Base-by-base conservation (phyloP, 2,113 vertebrate genomes). In the Abramis brama region DNA sequence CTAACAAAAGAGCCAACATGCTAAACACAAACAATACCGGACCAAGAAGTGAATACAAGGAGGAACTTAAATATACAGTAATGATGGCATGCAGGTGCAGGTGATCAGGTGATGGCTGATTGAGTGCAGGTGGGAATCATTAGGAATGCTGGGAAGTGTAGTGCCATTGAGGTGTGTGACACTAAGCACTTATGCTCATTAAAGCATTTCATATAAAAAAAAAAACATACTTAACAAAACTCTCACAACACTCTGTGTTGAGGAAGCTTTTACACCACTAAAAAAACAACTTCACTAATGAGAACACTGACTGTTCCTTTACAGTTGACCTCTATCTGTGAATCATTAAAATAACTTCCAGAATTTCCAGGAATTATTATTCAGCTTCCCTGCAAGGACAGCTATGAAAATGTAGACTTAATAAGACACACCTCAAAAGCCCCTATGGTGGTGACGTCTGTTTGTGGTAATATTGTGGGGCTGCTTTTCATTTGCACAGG, bases 271-370 rank as follows among this genome's bases (percentile, higher is more conserved):
- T 50, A 76, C 1, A 6, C 74, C 17, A 55, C 27, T n/a, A 21
- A 83, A 70, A 23, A 21, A 83, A 57, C 30, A 70, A 17, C 66
- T 5, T 3, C 66, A 52, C 19, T 57, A 39, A 71, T 71, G 12
- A 39, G 47, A 25, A 57, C 45, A 70, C 45, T 10, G 47, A n/a
- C 45, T 36, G 66, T 71, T 71, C 11, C 30, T 52, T 52, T 39
- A 55, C 66, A 33, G 66, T 39, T 52, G 10, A 71, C 66, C 66
- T 73, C 47, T 70, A 83, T 83, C 66, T 25, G 27, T 39, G 45
- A 83, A 71, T 71, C 81, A 71, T 71, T 83, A 25, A 66, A 83
- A 83, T 71, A 71, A 71, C 81, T 83, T 82, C 80, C 80, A 82
- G 64, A 71, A 39, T 83, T 82, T 55, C 64, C 80, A 21, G 80